phyloP scores from a whole-genome alignment of 2,797 vertebrate genomes.

The Pseudochirops corinnae region DNA sequence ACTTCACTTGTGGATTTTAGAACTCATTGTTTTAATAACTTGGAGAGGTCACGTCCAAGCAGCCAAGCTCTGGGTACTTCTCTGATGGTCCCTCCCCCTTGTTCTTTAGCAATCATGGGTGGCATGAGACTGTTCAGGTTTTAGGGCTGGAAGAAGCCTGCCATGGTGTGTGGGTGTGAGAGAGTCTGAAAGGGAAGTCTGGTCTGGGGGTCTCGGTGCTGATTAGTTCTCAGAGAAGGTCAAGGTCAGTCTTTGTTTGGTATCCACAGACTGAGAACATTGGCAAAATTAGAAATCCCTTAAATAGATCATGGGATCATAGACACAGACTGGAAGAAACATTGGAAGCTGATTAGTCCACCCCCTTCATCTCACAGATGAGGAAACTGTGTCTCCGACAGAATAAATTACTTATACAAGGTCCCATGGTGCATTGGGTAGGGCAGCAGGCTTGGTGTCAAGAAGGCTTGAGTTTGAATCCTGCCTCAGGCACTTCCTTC shows the following conservation, averaged over 20 bases:
- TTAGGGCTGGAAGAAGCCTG: rapidly evolving
- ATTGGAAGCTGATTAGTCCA: background rate
- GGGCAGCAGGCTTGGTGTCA: background rate
- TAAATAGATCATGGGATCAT: background rate
- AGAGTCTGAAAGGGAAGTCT: background rate
- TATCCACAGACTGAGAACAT: background rate
- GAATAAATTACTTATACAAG: background rate
- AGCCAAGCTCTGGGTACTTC: conserved; percentile 34
- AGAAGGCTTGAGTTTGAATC: background rate
- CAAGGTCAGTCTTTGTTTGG: background rate
- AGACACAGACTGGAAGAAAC: background rate
- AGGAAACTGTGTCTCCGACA: background rate
- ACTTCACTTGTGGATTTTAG: background rate
- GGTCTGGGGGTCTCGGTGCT: background rate
- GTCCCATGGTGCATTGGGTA: too few relatives aligned
- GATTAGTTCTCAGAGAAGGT: background rate
- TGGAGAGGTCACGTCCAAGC: background rate
- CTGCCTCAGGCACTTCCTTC: background rate
- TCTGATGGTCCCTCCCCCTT: background rate
- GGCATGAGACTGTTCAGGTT: rapidly evolving
- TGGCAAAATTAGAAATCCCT: background rate
- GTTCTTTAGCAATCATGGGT: background rate
- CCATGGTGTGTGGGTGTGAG: background rate
- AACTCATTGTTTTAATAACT: conserved; percentile 34
- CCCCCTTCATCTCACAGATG: background rate